Conservation (phyloP, 64 coral and sea anemone species). For the Montipora foliosa region DNA sequence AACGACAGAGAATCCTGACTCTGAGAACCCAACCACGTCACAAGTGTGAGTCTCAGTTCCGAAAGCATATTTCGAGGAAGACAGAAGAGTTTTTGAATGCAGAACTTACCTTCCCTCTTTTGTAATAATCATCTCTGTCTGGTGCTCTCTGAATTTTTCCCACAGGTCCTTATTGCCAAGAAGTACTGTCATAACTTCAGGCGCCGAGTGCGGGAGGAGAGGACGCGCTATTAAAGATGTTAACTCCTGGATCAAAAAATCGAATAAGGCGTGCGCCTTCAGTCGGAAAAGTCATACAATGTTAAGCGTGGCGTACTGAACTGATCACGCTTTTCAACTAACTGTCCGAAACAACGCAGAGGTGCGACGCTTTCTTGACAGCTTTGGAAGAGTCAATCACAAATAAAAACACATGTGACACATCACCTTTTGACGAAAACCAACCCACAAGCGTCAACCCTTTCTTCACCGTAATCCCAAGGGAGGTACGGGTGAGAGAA, state of each 20-base stretch:
- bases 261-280: too few relatives aligned
- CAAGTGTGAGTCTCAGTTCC: too few relatives aligned
- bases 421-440: not conserved
- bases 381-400: conserved; percentile 16
- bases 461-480: too few relatives aligned
- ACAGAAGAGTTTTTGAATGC: not conserved
- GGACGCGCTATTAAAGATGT: too few relatives aligned
- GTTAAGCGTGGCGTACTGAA: too few relatives aligned
- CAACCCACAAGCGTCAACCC: not conserved
- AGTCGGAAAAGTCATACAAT: too few relatives aligned
- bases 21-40: too few relatives aligned
- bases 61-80: not conserved
- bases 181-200: conserved; percentile 1
- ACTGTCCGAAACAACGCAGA: not conserved
- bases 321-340: not conserved
- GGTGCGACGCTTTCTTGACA: conserved; percentile 45
- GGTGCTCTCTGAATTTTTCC: conserved; percentile 31
- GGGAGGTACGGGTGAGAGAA: too few relatives aligned
- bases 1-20: too few relatives aligned
- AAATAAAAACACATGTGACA: conserved; percentile 4
- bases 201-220: not conserved
- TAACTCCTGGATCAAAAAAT: too few relatives aligned
- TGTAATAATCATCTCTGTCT: conserved; percentile 39
- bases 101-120: conserved; percentile 29
- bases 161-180: conserved; percentile 20